Evolutionary conservation across 92 coral and sea anemone species (phyloP).

Genomic region (Porites divaricata): DNA sequence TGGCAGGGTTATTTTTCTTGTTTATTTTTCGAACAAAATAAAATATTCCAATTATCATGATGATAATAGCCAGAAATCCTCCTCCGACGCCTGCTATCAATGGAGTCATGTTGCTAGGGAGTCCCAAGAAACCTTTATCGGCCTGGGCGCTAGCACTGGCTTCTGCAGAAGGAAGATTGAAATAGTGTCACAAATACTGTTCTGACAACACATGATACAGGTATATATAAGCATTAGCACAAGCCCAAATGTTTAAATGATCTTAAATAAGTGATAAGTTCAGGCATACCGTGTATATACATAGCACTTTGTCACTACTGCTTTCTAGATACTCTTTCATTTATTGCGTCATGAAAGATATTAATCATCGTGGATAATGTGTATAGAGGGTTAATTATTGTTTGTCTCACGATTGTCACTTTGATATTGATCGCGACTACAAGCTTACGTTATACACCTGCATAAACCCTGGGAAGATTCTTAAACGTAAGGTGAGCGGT

Average conservation of each 20-base stretch:
- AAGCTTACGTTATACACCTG: neutral
- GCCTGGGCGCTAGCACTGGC: slow-evolving; percentile 56
- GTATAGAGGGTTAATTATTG: too few relatives aligned
- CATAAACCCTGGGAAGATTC: neutral
- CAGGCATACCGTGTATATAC: too few relatives aligned
- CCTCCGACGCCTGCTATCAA: slow-evolving; percentile 87
- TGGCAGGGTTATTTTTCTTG: slow-evolving; percentile 60
- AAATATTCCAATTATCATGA: slow-evolving; percentile 77
- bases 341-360: too few relatives aligned
- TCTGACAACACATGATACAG: neutral
- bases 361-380: too few relatives aligned
- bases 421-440: too few relatives aligned
- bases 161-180: slow-evolving; percentile 52
- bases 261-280: too few relatives aligned
- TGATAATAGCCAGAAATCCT: slow-evolving; percentile 77
- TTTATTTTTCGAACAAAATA: slow-evolving; percentile 87
- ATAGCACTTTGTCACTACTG: too few relatives aligned
- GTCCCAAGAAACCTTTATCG: slow-evolving; percentile 38
- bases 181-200: neutral
- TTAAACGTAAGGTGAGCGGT: neutral
- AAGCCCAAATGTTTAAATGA: too few relatives aligned
- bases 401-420: too few relatives aligned
- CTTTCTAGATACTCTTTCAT: too few relatives aligned
- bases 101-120: slow-evolving; percentile 70
- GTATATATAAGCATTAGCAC: too few relatives aligned